A percentile compares a stretch with the other conserved stretches of the same genome.
phyloP scores from a whole-genome alignment of 2,113 vertebrate genomes.

The Nothobranchius furzeri region DNA sequence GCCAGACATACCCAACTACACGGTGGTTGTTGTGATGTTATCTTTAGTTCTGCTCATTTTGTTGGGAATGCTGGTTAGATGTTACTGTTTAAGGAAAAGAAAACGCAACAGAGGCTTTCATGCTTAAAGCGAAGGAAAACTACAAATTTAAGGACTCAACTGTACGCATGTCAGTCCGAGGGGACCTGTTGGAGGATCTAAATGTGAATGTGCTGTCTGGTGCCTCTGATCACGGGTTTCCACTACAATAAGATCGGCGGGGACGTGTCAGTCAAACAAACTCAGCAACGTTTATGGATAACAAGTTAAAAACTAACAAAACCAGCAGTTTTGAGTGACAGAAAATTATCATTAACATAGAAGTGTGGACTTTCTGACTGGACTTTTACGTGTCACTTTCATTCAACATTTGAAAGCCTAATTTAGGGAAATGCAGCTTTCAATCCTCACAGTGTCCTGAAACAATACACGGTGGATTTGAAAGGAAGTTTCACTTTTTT shows the following conservation, averaged over 20 bases:
- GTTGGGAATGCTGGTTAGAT: constrained; percentile 60
- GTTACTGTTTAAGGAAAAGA: constrained; percentile 50
- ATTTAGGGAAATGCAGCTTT: constrained; percentile 13
- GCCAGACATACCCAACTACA: constrained; percentile 70
- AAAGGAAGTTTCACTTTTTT: not conserved
- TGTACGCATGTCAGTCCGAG: not conserved
- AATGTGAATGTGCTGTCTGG: constrained; percentile 18
- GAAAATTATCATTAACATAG: not conserved
- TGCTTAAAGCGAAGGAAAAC: constrained; percentile 42
- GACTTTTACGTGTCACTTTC: not conserved
- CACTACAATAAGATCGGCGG: not conserved
- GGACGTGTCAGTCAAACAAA: not conserved
- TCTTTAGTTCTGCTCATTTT: constrained; percentile 64
- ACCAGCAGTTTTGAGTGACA: not conserved
- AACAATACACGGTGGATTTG: not conserved
- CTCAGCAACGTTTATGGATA: not conserved
- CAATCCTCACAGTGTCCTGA: not conserved
- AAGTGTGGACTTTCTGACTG: constrained; percentile 9
- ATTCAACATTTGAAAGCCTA: not conserved
- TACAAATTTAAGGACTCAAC: not conserved
- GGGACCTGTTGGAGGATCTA: not conserved
- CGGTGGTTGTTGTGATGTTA: constrained; percentile 74
- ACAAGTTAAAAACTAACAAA: not conserved
- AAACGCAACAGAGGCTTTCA: constrained; percentile 63
- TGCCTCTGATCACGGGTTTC: not conserved